These are phyloP conservation scores for Catocala sponsa DNA, from an alignment of 2,888 invertebrate species.

Conservation along the genomic window DNA sequence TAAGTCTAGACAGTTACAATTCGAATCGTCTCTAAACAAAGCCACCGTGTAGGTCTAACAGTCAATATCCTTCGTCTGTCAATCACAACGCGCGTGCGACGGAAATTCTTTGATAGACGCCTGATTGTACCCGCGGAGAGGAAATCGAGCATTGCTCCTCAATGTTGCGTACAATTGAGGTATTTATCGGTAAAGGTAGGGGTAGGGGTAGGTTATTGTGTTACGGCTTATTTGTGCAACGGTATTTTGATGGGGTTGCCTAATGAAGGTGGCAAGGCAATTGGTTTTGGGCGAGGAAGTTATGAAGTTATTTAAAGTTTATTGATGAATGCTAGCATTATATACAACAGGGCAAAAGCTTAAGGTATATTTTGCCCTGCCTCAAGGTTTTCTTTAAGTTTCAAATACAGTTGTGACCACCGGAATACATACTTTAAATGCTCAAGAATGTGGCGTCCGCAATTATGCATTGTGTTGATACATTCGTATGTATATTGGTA, in stretches of 20 bases:
- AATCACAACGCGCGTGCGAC: slow-evolving; percentile 48
- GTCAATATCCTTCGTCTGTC: slow-evolving; percentile 59
- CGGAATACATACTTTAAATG: too few species aligned
- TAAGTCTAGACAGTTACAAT: neutral
- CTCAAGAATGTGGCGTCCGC: too few species aligned
- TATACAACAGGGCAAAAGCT: too few species aligned
- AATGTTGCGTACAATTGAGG: slow-evolving; percentile 20
- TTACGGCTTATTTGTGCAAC: slow-evolving; percentile 20
- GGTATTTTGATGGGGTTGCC: slow-evolving; percentile 14
- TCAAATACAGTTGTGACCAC: too few species aligned
- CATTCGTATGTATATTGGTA: too few species aligned
- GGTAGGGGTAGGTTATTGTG: slow-evolving; percentile 20
- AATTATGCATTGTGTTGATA: too few species aligned
- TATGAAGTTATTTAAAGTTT: too few species aligned
- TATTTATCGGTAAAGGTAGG: slow-evolving; percentile 17
- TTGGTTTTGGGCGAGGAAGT: neutral
- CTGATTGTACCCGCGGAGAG: slow-evolving; percentile 63
- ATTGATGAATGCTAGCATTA: too few species aligned
- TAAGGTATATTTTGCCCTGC: too few species aligned
- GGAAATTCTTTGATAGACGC: slow-evolving; percentile 66
- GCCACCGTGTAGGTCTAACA: slow-evolving; percentile 40
- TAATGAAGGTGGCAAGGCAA: neutral
- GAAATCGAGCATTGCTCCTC: slow-evolving; percentile 56
- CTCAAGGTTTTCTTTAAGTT: too few species aligned
- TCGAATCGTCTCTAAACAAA: neutral